Evolutionary conservation across 2,113 vertebrate genomes (phyloP).

Genomic region (Propithecus coquereli): DNA sequence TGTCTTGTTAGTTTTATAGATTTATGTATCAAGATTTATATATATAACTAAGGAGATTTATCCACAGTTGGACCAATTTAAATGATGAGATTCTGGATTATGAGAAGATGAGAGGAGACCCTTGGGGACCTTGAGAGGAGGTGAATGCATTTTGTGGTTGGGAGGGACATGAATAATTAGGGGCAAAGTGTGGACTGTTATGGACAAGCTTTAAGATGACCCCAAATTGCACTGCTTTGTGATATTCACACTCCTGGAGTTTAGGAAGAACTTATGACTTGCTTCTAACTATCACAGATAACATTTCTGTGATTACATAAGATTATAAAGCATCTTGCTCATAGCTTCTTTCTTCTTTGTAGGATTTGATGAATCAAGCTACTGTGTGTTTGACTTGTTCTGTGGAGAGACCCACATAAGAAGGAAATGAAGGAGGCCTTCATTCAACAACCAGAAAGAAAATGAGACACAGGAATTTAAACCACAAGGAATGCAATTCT

Average conservation of each 20-base stretch:
- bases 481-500: background rate
- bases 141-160: background rate
- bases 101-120: background rate
- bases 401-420: background rate
- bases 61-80: background rate
- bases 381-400: background rate
- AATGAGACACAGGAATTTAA: background rate
- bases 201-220: background rate
- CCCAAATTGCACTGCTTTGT: background rate
- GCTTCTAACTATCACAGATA: background rate
- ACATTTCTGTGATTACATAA: background rate
- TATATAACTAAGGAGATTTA: background rate
- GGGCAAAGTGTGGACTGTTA: background rate
- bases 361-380: background rate
- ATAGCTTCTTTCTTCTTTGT: background rate
- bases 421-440: background rate
- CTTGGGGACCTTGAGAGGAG: background rate
- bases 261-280: background rate
- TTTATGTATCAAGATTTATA: background rate
- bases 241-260: background rate
- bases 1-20: background rate
- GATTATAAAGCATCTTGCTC: background rate
- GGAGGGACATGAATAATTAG: background rate
- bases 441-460: background rate
- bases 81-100: background rate